These are phyloP conservation scores for Balearica regulorum DNA, from an alignment of 2,797 vertebrate genomes.

Conservation along the genomic window DNA sequence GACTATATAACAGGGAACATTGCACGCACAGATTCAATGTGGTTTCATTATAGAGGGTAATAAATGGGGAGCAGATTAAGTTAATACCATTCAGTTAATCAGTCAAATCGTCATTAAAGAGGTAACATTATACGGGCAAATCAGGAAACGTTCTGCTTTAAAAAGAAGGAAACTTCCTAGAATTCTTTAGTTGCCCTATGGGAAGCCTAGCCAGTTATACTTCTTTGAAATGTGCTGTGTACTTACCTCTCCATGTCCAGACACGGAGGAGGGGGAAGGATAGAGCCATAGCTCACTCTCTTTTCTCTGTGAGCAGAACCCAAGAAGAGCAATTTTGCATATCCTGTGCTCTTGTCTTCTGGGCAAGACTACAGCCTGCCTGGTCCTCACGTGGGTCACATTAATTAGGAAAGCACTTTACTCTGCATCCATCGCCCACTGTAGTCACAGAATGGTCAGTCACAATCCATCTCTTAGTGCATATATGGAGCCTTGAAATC, in stretches of 20 bases:
- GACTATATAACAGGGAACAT: neutral
- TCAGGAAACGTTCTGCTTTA: neutral
- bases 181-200: neutral
- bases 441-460: neutral
- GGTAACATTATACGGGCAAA: neutral
- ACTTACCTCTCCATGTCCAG: neutral
- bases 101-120: neutral
- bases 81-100: neutral
- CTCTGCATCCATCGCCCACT: neutral
- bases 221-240: neutral
- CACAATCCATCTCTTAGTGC: neutral
- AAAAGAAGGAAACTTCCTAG: conserved; percentile 14
- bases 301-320: neutral
- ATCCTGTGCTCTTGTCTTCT: neutral
- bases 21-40: neutral
- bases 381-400: neutral
- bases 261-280: neutral
- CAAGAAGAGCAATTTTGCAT: neutral
- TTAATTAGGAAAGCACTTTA: neutral
- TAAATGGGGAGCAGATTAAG: neutral
- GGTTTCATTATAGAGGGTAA: neutral
- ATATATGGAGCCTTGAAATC: neutral
- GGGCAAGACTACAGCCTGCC: neutral
- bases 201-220: neutral
- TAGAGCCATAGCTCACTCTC: neutral